Conservation (phyloP, 2,797 vertebrate genomes). For the Simalia tracyae region DNA sequence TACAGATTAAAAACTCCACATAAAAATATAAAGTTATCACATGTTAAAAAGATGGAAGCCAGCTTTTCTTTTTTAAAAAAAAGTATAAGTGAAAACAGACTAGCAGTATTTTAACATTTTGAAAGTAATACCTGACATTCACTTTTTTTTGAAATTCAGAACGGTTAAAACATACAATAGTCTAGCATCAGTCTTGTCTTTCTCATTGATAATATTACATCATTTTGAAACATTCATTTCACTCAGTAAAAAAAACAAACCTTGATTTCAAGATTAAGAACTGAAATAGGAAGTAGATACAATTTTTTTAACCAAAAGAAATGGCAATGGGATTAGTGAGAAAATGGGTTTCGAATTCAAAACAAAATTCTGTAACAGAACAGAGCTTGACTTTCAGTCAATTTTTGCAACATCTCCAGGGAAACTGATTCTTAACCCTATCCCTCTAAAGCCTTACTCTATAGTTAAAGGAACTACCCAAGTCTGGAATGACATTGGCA, state of each 20-base stretch:
- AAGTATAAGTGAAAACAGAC: constrained; percentile 4
- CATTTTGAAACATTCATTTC: background rate
- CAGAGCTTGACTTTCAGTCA: background rate
- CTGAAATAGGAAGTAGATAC: background rate
- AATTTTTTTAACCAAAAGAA: background rate
- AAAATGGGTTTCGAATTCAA: background rate
- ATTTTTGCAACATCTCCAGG: constrained; percentile 6
- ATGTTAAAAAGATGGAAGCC: constrained; percentile 54
- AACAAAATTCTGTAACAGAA: background rate
- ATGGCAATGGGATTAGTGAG: background rate
- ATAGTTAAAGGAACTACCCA: background rate
- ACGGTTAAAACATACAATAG: background rate
- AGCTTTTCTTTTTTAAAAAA: constrained; percentile 28
- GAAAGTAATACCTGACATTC: background rate
- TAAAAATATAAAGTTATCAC: constrained; percentile 30
- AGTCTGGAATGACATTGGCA: background rate
- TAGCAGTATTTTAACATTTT: constrained; percentile 30
- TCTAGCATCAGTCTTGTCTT: background rate
- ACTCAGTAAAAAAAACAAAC: background rate
- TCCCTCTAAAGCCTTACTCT: background rate
- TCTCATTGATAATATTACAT: background rate
- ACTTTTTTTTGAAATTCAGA: constrained; percentile 1
- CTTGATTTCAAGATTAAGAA: background rate
- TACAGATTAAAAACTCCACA: background rate
- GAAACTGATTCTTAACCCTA: background rate